Conservation (phyloP, 2,797 vertebrate genomes). For the Halcyon leucocephala region DNA sequence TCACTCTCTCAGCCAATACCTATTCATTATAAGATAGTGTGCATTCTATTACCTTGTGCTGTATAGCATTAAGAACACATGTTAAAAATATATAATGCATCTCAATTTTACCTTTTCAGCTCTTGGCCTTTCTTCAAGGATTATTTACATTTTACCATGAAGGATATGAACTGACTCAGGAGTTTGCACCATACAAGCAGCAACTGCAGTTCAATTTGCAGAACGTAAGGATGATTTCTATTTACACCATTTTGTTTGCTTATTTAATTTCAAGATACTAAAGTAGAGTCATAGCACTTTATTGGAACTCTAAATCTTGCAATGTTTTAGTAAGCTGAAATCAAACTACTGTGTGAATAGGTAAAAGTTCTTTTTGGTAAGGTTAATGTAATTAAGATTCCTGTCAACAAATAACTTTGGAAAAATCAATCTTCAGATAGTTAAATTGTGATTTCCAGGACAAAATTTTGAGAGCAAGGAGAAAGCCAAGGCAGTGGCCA, state of each 20-base stretch:
- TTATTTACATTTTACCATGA: constrained; percentile 99
- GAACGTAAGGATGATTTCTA: constrained; percentile 85
- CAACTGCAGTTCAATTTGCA: constrained; percentile 98
- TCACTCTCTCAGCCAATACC: neutral
- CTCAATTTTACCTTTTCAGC: constrained; percentile 80
- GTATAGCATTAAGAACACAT: neutral
- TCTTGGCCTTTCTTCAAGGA: constrained; percentile 97
- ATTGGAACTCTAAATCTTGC: neutral
- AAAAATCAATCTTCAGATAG: neutral
- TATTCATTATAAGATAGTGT: neutral
- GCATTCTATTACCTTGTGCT: neutral
- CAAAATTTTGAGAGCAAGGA: neutral
- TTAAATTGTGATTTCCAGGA: neutral
- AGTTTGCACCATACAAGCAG: constrained; percentile 97
- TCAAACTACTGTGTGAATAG: neutral
- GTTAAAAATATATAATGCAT: constrained; percentile 18
- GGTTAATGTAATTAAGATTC: neutral
- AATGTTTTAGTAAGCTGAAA: neutral
- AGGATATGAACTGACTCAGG: constrained; percentile 95
- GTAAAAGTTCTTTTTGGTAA: neutral
- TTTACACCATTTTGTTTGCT: constrained; percentile 3
- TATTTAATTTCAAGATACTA: neutral
- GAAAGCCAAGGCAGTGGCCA: neutral
- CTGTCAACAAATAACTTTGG: neutral
- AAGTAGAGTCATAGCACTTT: neutral